phyloP scores from a whole-genome alignment of 2,888 invertebrate genomes.

The Melikaiella ostensackeni region DNA sequence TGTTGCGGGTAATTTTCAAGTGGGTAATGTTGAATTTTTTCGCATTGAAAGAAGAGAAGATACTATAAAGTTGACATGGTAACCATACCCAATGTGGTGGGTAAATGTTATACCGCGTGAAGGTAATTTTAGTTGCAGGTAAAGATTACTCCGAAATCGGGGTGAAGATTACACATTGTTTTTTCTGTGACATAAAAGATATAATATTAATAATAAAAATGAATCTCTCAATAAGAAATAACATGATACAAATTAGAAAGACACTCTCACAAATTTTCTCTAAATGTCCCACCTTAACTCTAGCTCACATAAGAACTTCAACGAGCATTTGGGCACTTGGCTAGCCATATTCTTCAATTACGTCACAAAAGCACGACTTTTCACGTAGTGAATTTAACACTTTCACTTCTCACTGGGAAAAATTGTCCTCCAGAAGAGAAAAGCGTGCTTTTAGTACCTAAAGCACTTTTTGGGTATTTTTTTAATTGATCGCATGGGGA shows the following conservation, averaged over 20 bases:
- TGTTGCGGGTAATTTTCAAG: too few relatives aligned
- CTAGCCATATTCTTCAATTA: background rate
- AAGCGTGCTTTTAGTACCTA: background rate
- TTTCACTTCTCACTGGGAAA: background rate
- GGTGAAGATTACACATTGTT: too few relatives aligned
- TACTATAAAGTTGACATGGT: too few relatives aligned
- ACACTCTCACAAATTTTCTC: background rate
- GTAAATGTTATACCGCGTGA: too few relatives aligned
- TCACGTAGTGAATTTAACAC: background rate
- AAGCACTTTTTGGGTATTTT: background rate
- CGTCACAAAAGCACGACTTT: background rate
- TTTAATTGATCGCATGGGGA: conserved; percentile 69
- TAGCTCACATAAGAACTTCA: background rate
- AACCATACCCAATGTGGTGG: too few relatives aligned
- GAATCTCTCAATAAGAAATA: background rate
- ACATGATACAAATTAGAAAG: background rate
- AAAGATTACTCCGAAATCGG: too few relatives aligned
- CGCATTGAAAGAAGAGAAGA: too few relatives aligned
- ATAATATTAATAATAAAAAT: background rate
- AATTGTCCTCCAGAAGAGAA: background rate
- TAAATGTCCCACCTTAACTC: background rate
- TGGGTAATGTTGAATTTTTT: too few relatives aligned
- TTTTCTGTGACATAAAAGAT: too few relatives aligned
- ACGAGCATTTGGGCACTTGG: background rate
- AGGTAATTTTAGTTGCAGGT: too few relatives aligned